Conservation (phyloP, 2,888 invertebrate genomes). For the Anthrax anthrax region DNA sequence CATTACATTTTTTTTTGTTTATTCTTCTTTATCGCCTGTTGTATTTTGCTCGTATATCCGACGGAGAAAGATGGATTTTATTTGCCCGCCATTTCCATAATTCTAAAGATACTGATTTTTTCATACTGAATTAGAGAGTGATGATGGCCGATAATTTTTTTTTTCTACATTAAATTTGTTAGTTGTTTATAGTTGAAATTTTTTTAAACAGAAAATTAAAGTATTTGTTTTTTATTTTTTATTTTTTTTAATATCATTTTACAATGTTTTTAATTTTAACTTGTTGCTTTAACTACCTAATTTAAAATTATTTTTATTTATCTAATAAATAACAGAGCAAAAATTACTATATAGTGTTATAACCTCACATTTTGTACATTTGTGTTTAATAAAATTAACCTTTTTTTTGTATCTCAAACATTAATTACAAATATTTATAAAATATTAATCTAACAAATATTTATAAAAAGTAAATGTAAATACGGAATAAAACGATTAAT, state of each 20-base stretch:
- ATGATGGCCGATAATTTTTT: slow-evolving; percentile 1
- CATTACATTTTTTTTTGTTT: neutral
- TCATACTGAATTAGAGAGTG: neutral
- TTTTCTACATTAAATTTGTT: neutral
- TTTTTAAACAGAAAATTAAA: neutral
- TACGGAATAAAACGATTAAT: too few species aligned
- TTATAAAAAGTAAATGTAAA: too few species aligned
- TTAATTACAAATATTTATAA: too few species aligned
- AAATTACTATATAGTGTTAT: too few species aligned
- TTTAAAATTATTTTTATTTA: too few species aligned
- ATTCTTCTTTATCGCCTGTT: neutral
- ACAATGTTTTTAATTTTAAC: too few species aligned
- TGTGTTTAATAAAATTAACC: too few species aligned
- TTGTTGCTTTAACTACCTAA: neutral
- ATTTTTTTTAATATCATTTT: neutral
- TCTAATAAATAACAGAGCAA: too few species aligned
- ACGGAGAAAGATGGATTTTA: slow-evolving; percentile 4
- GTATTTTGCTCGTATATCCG: neutral
- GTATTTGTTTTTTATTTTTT: too few species aligned
- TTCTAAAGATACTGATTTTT: neutral
- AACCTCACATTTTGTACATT: too few species aligned
- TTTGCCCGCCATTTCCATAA: slow-evolving; percentile 5
- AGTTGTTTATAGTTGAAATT: neutral
- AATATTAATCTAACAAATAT: too few species aligned
- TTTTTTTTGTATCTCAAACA: too few species aligned